Conservation (phyloP, 2,888 invertebrate genomes). For the Elegia similella region DNA sequence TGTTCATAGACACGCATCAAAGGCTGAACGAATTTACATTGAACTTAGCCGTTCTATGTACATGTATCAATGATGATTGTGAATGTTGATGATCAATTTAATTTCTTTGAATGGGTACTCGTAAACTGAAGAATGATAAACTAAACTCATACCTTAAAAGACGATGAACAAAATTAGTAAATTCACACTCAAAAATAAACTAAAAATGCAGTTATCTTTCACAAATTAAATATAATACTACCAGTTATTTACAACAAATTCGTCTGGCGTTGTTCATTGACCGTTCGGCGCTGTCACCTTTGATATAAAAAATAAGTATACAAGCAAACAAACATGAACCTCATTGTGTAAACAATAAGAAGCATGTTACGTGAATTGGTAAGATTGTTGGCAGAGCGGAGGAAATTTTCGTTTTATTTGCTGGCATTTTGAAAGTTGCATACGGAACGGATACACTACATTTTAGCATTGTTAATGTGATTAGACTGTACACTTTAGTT, state of each 20-base stretch:
- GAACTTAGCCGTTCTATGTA: no score
- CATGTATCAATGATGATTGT: no score
- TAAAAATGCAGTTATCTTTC: neutral
- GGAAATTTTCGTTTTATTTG: slow-evolving; percentile 35
- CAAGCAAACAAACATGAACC: neutral
- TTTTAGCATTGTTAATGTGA: slow-evolving; percentile 40
- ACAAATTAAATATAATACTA: slow-evolving; percentile 15
- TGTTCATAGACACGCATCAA: no score
- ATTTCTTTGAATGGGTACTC: no score
- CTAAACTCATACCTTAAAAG: no score
- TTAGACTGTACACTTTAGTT: slow-evolving; percentile 25
- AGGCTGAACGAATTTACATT: no score
- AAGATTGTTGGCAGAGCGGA: slow-evolving; percentile 11
- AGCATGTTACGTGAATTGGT: neutral
- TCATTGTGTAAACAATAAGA: neutral
- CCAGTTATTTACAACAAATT: slow-evolving; percentile 8
- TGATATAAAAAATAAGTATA: slow-evolving; percentile 10
- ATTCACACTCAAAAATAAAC: neutral
- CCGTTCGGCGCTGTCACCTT: slow-evolving; percentile 15
- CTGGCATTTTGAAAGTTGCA: slow-evolving; percentile 41
- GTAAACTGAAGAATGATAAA: no score
- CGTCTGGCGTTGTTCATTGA: slow-evolving; percentile 17
- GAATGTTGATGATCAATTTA: no score
- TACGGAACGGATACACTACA: slow-evolving; percentile 39
- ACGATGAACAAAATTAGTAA: neutral